Evolutionary conservation across 2,797 vertebrate genomes (phyloP).

Genomic region (Melanotaenia parkinsoni): DNA sequence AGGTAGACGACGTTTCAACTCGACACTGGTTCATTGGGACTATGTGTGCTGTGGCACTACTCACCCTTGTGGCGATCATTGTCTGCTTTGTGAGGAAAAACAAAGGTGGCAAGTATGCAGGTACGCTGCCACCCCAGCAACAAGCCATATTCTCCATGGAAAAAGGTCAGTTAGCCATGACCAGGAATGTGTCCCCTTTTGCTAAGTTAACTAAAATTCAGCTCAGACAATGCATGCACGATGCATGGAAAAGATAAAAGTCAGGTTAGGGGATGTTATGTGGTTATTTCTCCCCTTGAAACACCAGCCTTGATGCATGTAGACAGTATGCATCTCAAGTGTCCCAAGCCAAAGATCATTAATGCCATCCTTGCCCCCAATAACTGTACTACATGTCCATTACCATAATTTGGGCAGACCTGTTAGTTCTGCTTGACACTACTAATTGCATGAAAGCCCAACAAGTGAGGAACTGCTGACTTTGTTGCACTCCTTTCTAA

Average conservation of each 20-base stretch:
- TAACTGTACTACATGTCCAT: slow-evolving; percentile 22
- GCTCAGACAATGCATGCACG: not conserved
- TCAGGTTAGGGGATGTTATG: not conserved
- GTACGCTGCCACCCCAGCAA: slow-evolving; percentile 79
- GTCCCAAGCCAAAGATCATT: slow-evolving; percentile 10
- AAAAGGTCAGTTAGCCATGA: slow-evolving; percentile 74
- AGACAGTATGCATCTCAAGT: slow-evolving; percentile 28
- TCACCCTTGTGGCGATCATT: slow-evolving; percentile 87
- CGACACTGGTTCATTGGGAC: slow-evolving; percentile 92
- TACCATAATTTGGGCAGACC: slow-evolving; percentile 14
- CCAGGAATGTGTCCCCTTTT: slow-evolving; percentile 28
- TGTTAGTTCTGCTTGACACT: slow-evolving; percentile 25
- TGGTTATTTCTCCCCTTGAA: not conserved
- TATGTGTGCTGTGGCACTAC: slow-evolving; percentile 90
- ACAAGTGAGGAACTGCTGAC: slow-evolving; percentile 54
- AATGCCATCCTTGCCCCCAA: slow-evolving; percentile 9
- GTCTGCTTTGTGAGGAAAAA: slow-evolving; percentile 91
- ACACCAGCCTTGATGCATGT: slow-evolving; percentile 25
- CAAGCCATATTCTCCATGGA: slow-evolving; percentile 72
- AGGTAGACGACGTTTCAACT: slow-evolving; percentile 78
- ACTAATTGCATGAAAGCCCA: slow-evolving; percentile 48
- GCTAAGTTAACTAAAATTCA: slow-evolving; percentile 42
- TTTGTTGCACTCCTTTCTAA: slow-evolving; percentile 46
- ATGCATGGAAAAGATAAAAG: not conserved
- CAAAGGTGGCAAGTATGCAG: slow-evolving; percentile 96